Base-by-base conservation (phyloP, 2,888 invertebrate species). In the Yponomeuta plumbellus region DNA sequence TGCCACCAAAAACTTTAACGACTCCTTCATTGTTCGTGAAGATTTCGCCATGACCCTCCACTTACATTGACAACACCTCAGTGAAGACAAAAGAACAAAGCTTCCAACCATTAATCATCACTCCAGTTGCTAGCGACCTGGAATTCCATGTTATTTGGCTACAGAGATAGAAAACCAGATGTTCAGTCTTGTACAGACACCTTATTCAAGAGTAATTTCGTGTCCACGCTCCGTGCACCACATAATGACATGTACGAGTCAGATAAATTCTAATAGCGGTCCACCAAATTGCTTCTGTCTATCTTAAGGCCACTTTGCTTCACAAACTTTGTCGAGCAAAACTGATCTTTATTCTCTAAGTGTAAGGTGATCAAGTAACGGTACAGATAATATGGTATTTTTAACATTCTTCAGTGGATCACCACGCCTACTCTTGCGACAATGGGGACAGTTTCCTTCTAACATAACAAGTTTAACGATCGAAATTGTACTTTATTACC, bases 361-460 rank as follows among this genome's bases (percentile, higher is more conserved):
- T 5, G 17, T 59, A 74, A 77, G 69, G 66, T 66, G 52, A 17
- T 20, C 66, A 23, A 6, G 5, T 22, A 13, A 65, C 40, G 0
- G 73, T 26, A 71, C 22, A 8, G 8, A 1, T 58, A 69, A 67
- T 6, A 6, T 70, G 66, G 70, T 52, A 34, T 44, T 67, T 66
- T 39, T 69, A 67, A 69, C 73, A 68, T 68, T 76, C 75, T 77
- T 76, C 44, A 77, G 78, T 81, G 71, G 79, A 81, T 76, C 80
- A 82, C 84, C 87, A 86, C 88, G 89, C 88, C 88, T 79, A 73
- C 83, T 77, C 71, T 85, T 85, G 86, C 83, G 88, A 86, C 86
- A 87, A 82, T 79, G 80, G 81, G 81, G 88, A 89, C 89, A 87
- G 71, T 86, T 85, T 52, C 44, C 17, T 86, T 81, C 80, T 77